These are phyloP conservation scores for Sisyra terminalis DNA, from an alignment of 2,888 invertebrate genomes.

Conservation along the genomic window DNA sequence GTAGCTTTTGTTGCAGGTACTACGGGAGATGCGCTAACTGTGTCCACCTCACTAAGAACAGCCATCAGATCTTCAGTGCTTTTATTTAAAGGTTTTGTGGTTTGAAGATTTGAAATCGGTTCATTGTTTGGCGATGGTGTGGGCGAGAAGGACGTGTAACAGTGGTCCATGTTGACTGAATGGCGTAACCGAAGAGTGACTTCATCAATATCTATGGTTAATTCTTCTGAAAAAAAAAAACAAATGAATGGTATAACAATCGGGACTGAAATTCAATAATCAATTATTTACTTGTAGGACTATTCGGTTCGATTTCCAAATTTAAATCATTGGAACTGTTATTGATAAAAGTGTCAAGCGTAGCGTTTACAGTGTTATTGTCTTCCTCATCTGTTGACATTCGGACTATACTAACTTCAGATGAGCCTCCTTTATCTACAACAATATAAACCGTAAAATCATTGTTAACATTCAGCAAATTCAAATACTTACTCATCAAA, in stretches of 20 bases:
- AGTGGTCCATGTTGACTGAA: constrained; percentile 61
- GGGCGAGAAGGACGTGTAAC: constrained; percentile 50
- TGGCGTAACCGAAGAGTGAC: constrained; percentile 28
- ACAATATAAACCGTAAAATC: constrained; percentile 10
- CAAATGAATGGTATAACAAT: constrained; percentile 7
- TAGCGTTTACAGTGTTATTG: constrained; percentile 6
- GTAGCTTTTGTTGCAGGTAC: constrained; percentile 3
- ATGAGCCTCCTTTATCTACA: constrained; percentile 15
- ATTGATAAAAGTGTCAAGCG: constrained; percentile 6
- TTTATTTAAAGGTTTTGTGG: constrained; percentile 5
- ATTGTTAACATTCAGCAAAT: constrained; percentile 5
- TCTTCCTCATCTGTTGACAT: constrained; percentile 9
- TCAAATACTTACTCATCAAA: constrained; percentile 48
- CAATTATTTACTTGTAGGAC: constrained; percentile 8
- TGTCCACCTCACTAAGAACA: constrained; percentile 9
- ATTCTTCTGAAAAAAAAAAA: constrained; percentile 10
- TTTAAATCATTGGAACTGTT: no score
- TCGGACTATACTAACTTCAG: constrained; percentile 16
- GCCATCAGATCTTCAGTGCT: constrained; percentile 11
- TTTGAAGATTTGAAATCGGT: constrained; percentile 23
- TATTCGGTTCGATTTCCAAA: no score
- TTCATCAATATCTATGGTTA: constrained; percentile 31
- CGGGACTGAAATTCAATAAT: no score
- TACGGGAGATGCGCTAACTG: constrained; percentile 10
- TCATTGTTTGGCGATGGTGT: constrained; percentile 32